Conservation (phyloP, 2,113 vertebrate species). For the Colistium nudipinnis region DNA sequence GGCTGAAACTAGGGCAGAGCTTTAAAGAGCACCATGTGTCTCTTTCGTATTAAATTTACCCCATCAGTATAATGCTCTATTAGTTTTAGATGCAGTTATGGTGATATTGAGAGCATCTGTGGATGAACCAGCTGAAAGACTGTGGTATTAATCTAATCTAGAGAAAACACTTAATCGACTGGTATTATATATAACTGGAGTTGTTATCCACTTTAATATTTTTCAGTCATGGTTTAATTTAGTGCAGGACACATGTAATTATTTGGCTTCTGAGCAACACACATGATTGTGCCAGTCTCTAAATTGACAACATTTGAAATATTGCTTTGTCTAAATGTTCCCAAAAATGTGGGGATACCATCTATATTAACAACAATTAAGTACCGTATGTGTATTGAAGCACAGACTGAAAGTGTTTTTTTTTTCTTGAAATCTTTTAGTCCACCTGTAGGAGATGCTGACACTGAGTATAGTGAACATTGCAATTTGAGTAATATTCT, state of each 20-base stretch:
- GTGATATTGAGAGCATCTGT: not conserved
- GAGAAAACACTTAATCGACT: not conserved
- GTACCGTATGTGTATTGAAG: not conserved
- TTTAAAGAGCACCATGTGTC: not conserved
- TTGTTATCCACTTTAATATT: not conserved
- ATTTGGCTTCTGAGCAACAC: too few species aligned
- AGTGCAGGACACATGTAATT: too few species aligned
- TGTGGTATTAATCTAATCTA: not conserved
- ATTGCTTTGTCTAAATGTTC: not conserved
- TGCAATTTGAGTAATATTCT: too few species aligned
- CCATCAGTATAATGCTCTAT: conserved; percentile 11
- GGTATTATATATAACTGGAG: not conserved
- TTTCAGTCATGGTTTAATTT: too few species aligned
- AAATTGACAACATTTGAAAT: not conserved
- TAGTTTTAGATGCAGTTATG: conserved; percentile 14
- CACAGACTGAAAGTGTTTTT: too few species aligned
- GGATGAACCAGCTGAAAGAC: conserved; percentile 7
- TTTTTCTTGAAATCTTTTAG: not conserved
- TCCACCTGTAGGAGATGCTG: not conserved
- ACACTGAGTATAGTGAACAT: too few species aligned
- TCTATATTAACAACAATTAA: not conserved
- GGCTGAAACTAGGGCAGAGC: conserved; percentile 15
- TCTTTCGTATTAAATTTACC: conserved; percentile 6
- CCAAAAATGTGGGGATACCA: not conserved
- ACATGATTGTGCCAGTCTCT: not conserved